These are phyloP conservation scores for Drosophila nebulosa DNA, from an alignment of 1,140 invertebrate species.

Conservation along the genomic window DNA sequence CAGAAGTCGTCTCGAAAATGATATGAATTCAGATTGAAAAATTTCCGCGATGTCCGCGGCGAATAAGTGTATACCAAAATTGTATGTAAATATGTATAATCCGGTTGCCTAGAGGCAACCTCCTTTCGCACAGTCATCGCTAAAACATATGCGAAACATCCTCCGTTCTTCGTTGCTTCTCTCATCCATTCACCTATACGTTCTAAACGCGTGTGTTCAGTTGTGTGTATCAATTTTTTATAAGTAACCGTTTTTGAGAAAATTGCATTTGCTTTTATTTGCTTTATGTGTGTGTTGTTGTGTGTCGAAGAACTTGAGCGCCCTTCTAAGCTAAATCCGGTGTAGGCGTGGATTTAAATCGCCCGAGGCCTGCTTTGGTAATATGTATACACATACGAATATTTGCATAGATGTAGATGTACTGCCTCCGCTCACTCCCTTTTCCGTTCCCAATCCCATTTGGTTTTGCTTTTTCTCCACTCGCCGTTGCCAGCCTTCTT, in stretches of 20 bases:
- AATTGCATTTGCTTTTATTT: constrained; percentile 74
- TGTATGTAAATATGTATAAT: constrained; percentile 73
- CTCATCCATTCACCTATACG: constrained; percentile 7
- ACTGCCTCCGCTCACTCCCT: not conserved
- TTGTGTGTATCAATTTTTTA: constrained; percentile 67
- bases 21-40: not conserved
- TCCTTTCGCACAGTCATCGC: constrained; percentile 1
- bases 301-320: constrained; percentile 34
- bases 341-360: constrained; percentile 17
- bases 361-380: constrained; percentile 31
- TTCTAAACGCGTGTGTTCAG: constrained; percentile 8
- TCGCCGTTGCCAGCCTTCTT: constrained; percentile 23
- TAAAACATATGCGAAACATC: constrained; percentile 28
- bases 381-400: constrained; percentile 11
- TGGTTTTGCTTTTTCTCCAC: not conserved
- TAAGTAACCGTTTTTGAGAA: constrained; percentile 72
- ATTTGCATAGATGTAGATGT: constrained; percentile 53
- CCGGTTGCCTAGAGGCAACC: constrained; percentile 34
- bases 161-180: constrained; percentile 7
- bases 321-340: constrained; percentile 9
- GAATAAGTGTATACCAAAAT: not conserved
- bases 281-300: constrained; percentile 26
- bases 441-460: not conserved
- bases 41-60: not conserved
- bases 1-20: not conserved